phyloP scores from a whole-genome alignment of 2,113 vertebrate species.

The Dolichotis patagonum region DNA sequence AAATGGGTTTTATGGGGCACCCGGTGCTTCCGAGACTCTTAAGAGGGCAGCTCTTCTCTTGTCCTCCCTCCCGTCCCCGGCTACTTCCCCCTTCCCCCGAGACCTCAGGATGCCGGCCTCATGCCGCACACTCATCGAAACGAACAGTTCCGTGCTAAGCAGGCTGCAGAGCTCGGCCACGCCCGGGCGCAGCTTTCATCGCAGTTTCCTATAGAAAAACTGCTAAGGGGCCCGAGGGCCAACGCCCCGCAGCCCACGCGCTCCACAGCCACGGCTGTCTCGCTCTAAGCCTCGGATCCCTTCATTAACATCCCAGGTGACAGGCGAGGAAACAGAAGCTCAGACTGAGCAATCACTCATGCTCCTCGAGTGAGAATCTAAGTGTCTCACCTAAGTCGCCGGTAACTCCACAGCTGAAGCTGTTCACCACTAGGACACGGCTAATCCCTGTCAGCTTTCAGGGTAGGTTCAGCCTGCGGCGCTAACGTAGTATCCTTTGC shows the following conservation, averaged over 20 bases:
- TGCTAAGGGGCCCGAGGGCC: not conserved
- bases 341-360: not conserved
- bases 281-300: not conserved
- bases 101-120: not conserved
- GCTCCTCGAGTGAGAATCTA: not conserved
- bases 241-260: accelerated
- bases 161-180: not conserved
- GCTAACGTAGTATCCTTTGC: not conserved
- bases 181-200: not conserved
- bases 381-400: not conserved
- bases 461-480: not conserved
- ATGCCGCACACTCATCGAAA: not conserved
- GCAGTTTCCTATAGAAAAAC: not conserved
- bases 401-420: not conserved
- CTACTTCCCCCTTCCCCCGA: not conserved
- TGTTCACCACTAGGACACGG: not conserved
- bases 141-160: not conserved
- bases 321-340: not conserved
- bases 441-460: not conserved
- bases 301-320: not conserved
- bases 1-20: not conserved
- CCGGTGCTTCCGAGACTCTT: not conserved
- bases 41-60: not conserved
- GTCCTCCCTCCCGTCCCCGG: not conserved
- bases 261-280: not conserved